Conservation (phyloP, 1,140 invertebrate species). For the Drosophila quadrilineata region DNA sequence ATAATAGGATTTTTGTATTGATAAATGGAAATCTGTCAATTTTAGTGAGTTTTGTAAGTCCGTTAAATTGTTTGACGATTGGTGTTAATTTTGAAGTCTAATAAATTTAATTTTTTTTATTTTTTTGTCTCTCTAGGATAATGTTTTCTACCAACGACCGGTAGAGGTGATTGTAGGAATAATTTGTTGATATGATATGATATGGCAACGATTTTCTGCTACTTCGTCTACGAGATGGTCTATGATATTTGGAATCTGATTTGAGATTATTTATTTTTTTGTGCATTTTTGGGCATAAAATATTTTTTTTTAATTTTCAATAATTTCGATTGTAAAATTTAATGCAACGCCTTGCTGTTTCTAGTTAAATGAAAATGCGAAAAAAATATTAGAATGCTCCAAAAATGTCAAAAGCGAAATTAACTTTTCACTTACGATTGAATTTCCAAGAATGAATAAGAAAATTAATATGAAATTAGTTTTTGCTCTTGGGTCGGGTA, state of each 20-base stretch:
- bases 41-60: too few relatives aligned
- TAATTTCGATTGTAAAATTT: constrained; percentile 52
- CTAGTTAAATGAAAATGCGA: constrained; percentile 58
- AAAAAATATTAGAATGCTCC: constrained; percentile 71
- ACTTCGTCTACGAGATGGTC: constrained; percentile 9
- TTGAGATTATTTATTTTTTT: constrained; percentile 15
- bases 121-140: too few relatives aligned
- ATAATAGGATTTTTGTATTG: too few relatives aligned
- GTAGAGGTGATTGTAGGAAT: background rate
- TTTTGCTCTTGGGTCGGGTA: constrained; percentile 36
- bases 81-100: background rate
- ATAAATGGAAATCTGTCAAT: too few relatives aligned
- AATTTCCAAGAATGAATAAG: constrained; percentile 21
- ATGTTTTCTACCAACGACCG: constrained; percentile 16
- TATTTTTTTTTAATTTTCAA: constrained; percentile 67
- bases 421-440: constrained; percentile 22
- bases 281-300: constrained; percentile 66
- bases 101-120: background rate
- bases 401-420: constrained; percentile 57
- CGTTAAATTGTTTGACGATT: too few relatives aligned
- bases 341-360: constrained; percentile 56
- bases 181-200: constrained; percentile 1
- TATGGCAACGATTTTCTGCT: constrained; percentile 38
- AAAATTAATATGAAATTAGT: background rate
- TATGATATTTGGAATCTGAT: background rate